These are phyloP conservation scores for Bombus pascuorum DNA, from an alignment of 1,140 invertebrate species.

Conservation along the genomic window DNA sequence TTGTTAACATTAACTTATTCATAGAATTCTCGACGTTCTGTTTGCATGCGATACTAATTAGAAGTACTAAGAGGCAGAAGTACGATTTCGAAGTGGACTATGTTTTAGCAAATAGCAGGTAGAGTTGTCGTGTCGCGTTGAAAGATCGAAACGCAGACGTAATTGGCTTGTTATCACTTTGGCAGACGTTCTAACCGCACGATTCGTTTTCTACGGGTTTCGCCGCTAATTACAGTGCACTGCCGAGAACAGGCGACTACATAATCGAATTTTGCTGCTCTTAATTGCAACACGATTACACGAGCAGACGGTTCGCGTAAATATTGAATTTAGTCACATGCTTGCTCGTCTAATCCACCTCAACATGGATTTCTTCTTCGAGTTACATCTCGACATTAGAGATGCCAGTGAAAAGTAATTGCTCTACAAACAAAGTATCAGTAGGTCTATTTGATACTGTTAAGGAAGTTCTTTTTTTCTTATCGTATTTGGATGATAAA, in stretches of 20 bases:
- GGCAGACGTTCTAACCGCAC: conserved; percentile 26
- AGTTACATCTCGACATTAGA: no score
- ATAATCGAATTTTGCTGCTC: conserved; percentile 64
- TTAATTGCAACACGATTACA: conserved; percentile 64
- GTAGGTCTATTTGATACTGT: no score
- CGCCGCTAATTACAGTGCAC: conserved; percentile 60
- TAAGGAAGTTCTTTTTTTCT: no score
- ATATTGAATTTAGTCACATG: conserved; percentile 56
- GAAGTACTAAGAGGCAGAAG: not conserved
- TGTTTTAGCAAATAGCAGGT: no score
- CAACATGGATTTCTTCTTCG: not conserved
- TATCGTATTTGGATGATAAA: no score
- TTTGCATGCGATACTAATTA: not conserved
- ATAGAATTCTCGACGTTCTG: not conserved
- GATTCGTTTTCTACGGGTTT: conserved; percentile 56
- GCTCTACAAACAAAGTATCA: not conserved
- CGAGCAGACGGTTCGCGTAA: conserved; percentile 44
- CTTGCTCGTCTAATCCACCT: conserved; percentile 10
- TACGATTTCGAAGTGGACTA: not conserved
- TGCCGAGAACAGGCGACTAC: conserved; percentile 52
- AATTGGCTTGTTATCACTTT: conserved; percentile 45
- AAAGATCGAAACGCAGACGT: not conserved
- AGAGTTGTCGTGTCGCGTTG: not conserved
- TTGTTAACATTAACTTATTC: not conserved
- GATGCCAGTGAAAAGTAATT: not conserved